Conservation (phyloP, 2,888 invertebrate species). For the Dromius quadrimaculatus region DNA sequence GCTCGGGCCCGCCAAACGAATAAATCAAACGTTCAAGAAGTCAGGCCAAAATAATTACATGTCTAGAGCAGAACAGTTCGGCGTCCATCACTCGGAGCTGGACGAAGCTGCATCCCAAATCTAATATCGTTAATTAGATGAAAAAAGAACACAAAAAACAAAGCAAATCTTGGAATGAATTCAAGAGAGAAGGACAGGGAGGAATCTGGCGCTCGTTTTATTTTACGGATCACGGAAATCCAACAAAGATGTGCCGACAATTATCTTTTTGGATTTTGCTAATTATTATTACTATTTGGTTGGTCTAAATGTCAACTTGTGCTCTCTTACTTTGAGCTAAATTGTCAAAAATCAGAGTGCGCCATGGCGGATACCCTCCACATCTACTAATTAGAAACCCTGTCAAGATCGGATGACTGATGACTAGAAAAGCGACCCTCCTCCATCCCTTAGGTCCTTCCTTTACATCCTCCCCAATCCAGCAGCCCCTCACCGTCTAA, state of each 20-base stretch:
- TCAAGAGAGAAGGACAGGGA: background rate
- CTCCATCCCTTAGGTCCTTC: conserved; percentile 58
- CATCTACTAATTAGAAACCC: conserved; percentile 65
- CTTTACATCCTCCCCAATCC: conserved; percentile 24
- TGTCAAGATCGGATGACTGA: conserved; percentile 64
- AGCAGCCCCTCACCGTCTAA: conserved; percentile 52
- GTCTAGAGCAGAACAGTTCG: conserved; percentile 66
- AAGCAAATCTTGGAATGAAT: conserved; percentile 33
- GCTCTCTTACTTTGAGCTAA: background rate
- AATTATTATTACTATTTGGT: conserved; percentile 2
- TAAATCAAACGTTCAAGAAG: conserved; percentile 67
- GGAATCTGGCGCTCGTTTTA: background rate
- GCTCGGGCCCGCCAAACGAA: conserved; percentile 64
- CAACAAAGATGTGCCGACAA: background rate
- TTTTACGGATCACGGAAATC: conserved; percentile 38
- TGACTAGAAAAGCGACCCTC: conserved; percentile 60
- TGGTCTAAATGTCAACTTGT: conserved; percentile 5
- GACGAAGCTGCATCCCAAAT: conserved; percentile 65
- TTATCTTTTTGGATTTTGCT: conserved; percentile 16
- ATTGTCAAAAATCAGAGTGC: conserved; percentile 15
- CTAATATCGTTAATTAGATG: conserved; percentile 68
- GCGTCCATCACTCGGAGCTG: conserved; percentile 65
- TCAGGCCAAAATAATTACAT: conserved; percentile 68
- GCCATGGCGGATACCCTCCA: conserved; percentile 55
- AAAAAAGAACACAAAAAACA: conserved; percentile 58